Conservation (phyloP, 2,113 vertebrate species). For the Malurus alboscapulatus region DNA sequence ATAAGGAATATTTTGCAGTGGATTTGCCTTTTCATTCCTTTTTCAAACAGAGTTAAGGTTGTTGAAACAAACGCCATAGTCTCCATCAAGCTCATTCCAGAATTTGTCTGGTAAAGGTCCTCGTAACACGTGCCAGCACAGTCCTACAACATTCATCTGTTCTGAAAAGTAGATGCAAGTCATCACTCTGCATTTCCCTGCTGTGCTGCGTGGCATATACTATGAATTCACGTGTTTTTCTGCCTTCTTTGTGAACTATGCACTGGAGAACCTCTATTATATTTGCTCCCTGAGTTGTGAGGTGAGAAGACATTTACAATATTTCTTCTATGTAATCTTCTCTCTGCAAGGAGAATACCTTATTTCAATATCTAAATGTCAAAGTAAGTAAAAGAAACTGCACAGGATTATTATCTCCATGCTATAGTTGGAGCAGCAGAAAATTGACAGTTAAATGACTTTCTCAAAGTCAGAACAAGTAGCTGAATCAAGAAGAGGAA, state of each 20-base stretch:
- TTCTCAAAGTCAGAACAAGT: slow-evolving; percentile 7
- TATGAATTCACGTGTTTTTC: background rate
- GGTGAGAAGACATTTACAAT: slow-evolving; percentile 5
- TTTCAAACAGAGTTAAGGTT: background rate
- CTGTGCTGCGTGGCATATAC: background rate
- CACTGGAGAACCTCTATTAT: background rate
- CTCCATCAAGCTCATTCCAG: background rate
- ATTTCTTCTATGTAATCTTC: background rate
- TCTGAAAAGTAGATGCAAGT: slow-evolving; percentile 10
- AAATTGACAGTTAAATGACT: slow-evolving; percentile 35
- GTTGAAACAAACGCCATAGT: background rate
- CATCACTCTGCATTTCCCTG: background rate
- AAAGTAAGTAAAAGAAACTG: slow-evolving; percentile 18
- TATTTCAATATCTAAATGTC: slow-evolving; percentile 7
- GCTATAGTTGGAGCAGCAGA: slow-evolving; percentile 4
- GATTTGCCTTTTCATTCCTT: background rate
- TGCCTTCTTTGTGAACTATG: background rate
- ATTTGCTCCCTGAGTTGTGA: background rate
- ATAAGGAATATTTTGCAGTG: background rate
- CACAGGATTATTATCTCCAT: slow-evolving; percentile 5
- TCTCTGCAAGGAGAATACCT: background rate
- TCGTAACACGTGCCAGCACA: background rate
- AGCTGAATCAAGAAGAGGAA: background rate
- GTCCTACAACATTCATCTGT: background rate
- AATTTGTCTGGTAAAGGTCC: background rate